Conservation (phyloP, 2,113 vertebrate species). For the Chauna torquata region DNA sequence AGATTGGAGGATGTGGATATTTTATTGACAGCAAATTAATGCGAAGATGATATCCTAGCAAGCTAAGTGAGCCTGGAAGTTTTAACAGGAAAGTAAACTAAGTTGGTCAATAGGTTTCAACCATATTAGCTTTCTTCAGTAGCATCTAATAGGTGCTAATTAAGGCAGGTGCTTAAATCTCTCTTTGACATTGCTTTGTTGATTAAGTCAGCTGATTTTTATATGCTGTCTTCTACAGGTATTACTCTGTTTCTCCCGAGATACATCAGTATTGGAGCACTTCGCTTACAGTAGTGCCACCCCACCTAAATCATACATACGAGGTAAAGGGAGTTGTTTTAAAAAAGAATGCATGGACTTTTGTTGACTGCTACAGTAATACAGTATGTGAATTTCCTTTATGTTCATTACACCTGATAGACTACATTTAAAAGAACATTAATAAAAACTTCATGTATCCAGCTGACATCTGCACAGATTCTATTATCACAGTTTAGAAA, state of each 20-base stretch:
- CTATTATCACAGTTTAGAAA: background rate
- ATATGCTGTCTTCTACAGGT: constrained; percentile 78
- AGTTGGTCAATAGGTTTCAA: background rate
- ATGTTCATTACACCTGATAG: background rate
- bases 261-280: constrained; percentile 91
- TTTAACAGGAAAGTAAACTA: background rate
- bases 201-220: background rate
- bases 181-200: background rate
- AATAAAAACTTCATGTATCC: background rate
- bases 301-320: constrained; percentile 91
- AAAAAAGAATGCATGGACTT: background rate
- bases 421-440: background rate
- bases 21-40: background rate
- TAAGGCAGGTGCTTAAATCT: background rate
- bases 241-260: constrained; percentile 94
- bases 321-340: constrained; percentile 79
- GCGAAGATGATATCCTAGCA: background rate
- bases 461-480: background rate
- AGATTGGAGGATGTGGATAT: background rate
- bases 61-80: background rate
- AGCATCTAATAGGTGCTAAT: background rate
- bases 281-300: constrained; percentile 94
- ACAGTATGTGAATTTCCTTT: background rate
- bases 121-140: background rate
- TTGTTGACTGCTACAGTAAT: background rate